Percentiles rank a stretch among this genome's conserved stretches.
phyloP scores from a whole-genome alignment of 1,140 invertebrate species.

The Drosophila jambulina region DNA sequence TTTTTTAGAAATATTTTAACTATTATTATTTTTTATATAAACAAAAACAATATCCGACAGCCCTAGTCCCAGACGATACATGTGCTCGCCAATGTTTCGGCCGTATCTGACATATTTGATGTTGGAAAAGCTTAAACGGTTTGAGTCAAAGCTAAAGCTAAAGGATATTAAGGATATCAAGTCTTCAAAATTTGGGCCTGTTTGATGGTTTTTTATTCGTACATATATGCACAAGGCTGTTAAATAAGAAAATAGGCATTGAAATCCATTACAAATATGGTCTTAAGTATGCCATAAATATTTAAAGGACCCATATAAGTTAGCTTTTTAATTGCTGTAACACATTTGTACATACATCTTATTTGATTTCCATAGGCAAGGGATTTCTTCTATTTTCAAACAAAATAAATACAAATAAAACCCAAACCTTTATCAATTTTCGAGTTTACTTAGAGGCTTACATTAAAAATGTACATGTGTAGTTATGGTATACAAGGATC shows the following conservation, averaged over 20 bases:
- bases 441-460: slow-evolving; percentile 57
- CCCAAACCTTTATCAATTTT: neutral
- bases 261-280: neutral
- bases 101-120: neutral
- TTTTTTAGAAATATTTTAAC: too few relatives aligned
- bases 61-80: neutral
- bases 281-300: neutral
- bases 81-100: slow-evolving; percentile 17
- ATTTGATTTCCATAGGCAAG: neutral
- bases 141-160: neutral
- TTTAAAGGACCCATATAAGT: too few relatives aligned
- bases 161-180: too few relatives aligned
- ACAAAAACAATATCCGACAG: too few relatives aligned
- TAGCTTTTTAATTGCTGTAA: neutral
- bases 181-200: too few relatives aligned
- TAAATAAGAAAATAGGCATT: neutral
- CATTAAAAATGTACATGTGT: slow-evolving; percentile 74
- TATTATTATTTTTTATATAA: too few relatives aligned
- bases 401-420: neutral
- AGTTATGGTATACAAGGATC: slow-evolving; percentile 59
- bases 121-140: neutral
- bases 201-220: too few relatives aligned
- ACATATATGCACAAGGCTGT: too few relatives aligned
- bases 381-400: neutral
- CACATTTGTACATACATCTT: neutral